Percentiles rank a stretch among this genome's conserved stretches.
phyloP scores from a whole-genome alignment of 1,140 invertebrate species.

The Drosophila jambulina region DNA sequence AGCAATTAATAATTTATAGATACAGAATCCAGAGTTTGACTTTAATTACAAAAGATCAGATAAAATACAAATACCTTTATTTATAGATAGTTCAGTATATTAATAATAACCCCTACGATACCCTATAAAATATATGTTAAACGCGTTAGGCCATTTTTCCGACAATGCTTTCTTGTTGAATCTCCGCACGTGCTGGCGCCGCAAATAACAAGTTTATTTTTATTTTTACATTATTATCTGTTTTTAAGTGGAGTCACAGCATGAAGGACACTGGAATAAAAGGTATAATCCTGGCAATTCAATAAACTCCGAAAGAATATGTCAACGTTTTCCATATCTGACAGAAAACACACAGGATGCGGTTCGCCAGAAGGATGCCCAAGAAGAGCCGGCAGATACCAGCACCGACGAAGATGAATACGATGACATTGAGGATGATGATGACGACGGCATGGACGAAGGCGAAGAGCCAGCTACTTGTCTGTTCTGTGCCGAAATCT shows the following conservation, averaged over 20 bases:
- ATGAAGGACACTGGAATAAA: constrained; percentile 55
- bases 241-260: constrained; percentile 7
- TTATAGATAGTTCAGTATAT: no score
- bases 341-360: constrained; percentile 11
- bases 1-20: no score
- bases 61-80: no score
- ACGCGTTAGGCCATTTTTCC: constrained; percentile 8
- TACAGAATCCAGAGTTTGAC: no score
- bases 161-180: constrained; percentile 4
- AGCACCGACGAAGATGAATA: constrained; percentile 68
- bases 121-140: constrained; percentile 1
- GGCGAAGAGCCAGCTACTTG: constrained; percentile 77
- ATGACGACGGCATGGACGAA: constrained; percentile 62
- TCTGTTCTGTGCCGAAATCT: constrained; percentile 87
- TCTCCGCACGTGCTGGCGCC: constrained; percentile 35
- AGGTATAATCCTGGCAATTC: constrained; percentile 10
- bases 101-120: not conserved
- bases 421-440: constrained; percentile 62
- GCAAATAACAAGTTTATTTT: constrained; percentile 7
- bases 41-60: no score
- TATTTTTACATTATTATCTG: constrained; percentile 2
- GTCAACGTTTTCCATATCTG: not conserved
- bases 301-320: not conserved
- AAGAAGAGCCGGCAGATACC: not conserved
- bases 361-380: constrained; percentile 7